Evolutionary conservation across 2,113 vertebrate species (phyloP), one percentile per base, ranked within the genome.

Genomic region (Puma concolor): DNA sequence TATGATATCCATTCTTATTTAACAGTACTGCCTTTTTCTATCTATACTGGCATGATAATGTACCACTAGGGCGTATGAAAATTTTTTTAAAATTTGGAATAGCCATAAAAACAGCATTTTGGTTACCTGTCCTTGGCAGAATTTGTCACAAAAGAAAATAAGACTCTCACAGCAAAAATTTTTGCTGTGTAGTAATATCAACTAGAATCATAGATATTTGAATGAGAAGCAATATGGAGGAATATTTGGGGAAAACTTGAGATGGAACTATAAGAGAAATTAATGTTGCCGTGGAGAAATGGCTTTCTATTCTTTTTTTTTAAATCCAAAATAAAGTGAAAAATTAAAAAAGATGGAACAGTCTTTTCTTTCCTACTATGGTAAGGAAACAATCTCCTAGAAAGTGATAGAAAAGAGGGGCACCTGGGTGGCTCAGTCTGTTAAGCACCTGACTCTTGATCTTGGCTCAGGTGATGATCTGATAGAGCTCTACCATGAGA

Each of bases 31-130:
- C 36, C 38, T 63, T 86, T 89, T 81, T 69, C 50, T 93, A 54
- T n/a, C 16, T 44, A 13, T 2, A 64, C 19, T 88, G 2, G 8
- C 16, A 67, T 52, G n/a, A 96, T 94, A 57, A 66, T 92, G 87
- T 83, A 10, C 36, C 41, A 83, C 19, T 25, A 81, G 23, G n/a
- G 23, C 3, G 63, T 66, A 69, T 44, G 21, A 19, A 7, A 79
- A 16, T 5, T 25, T 33, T 52, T 86, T 88, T 94, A 66, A 21
- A 1, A 67, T 71, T 84, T 93, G 17, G 64, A 41, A 27, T 88
- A 41, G n/a, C 7, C 69, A 66, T 91, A 83, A 96, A 94, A 87
- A 81, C 36, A 67, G 1, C 50, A 86, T 67, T 96, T 88, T 91
- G 92, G 27, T 69, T 74, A 83, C 44, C 14, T 84, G 7, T 41